Conservation (phyloP, 2,113 vertebrate genomes). For the Ammodytes marinus region DNA sequence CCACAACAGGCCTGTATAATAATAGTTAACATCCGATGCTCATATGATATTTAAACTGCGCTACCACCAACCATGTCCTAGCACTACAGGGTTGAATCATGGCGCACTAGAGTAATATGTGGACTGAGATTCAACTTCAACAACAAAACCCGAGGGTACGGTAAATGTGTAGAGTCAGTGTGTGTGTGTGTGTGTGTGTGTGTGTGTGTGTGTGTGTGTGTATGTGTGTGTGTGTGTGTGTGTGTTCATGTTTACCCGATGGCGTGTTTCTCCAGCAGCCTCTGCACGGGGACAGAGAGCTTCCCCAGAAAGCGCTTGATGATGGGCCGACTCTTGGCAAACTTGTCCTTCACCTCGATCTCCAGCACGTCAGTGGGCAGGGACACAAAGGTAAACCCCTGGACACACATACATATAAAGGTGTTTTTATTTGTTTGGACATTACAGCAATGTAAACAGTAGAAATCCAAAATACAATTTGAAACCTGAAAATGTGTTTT, state of each 20-base stretch:
- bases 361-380: constrained; percentile 98
- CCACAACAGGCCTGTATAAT: too few relatives aligned
- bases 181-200: too few relatives aligned
- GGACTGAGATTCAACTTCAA: neutral
- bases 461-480: too few relatives aligned
- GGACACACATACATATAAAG: constrained; percentile 58
- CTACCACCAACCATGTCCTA: constrained; percentile 3
- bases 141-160: neutral
- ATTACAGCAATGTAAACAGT: too few relatives aligned
- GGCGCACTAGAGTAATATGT: neutral
- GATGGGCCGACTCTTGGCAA: constrained; percentile 97
- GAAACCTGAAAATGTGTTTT: too few relatives aligned
- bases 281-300: constrained; percentile 95
- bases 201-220: neutral
- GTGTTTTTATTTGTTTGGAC: too few relatives aligned
- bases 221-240: neutral
- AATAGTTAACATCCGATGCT: neutral
- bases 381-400: constrained; percentile 97
- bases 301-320: constrained; percentile 98
- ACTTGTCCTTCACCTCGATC: constrained; percentile 99
- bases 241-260: constrained; percentile 88
- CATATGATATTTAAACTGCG: neutral
- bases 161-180: too few relatives aligned
- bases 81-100: neutral
- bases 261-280: constrained; percentile 96